Evolutionary conservation across 2,797 vertebrate species (phyloP).

Genomic region (Synanceia verrucosa): DNA sequence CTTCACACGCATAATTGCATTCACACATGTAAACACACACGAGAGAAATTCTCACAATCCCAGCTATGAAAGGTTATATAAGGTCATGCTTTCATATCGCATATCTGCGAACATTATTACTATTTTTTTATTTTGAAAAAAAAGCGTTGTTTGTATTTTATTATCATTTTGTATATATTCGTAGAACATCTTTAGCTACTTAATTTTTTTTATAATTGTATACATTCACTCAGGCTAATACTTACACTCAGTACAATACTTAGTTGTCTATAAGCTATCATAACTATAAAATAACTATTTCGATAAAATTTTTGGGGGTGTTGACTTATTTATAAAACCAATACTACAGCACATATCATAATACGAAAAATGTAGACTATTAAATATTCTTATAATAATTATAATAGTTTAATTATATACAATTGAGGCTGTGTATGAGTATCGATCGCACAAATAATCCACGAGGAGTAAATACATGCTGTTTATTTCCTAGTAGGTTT

Average conservation of each 20-base stretch:
- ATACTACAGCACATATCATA: accelerated
- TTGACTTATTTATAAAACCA: background rate
- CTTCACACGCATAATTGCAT: constrained; percentile 45
- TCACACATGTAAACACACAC: constrained; percentile 29
- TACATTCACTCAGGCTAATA: background rate
- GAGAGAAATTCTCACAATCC: constrained; percentile 19
- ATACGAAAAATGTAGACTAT: background rate
- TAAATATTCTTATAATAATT: background rate
- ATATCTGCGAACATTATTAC: background rate
- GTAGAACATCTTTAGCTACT: background rate
- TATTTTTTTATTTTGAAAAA: background rate
- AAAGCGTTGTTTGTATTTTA: background rate
- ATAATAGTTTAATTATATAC: background rate
- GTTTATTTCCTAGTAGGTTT: background rate
- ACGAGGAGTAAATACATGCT: background rate
- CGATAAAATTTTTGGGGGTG: background rate
- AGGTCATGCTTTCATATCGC: background rate
- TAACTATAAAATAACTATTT: background rate
- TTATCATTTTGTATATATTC: background rate
- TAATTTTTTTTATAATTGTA: background rate
- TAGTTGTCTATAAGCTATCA: background rate
- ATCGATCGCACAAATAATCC: background rate
- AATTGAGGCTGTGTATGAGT: background rate
- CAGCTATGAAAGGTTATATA: background rate
- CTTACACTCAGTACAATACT: no score